Conservation (phyloP, 2,113 vertebrate genomes). For the Takifugu flavidus region DNA sequence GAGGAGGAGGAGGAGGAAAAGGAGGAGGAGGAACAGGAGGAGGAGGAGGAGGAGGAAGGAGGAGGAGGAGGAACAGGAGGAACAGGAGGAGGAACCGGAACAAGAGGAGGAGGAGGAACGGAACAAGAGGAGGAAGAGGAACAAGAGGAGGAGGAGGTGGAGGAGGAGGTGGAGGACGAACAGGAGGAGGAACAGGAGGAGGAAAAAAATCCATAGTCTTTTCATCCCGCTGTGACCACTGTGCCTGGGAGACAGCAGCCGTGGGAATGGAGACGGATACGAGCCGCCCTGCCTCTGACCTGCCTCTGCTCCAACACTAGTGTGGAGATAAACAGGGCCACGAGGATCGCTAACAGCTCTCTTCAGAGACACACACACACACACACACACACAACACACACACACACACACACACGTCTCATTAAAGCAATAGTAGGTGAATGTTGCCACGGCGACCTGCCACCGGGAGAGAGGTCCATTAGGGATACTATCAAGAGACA, state of each 20-base stretch:
- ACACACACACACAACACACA: constrained; percentile 17
- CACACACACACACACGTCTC: constrained; percentile 52
- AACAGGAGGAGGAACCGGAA: too few species aligned
- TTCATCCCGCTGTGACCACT: constrained; percentile 72
- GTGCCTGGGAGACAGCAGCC: constrained; percentile 69
- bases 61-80: constrained; percentile 36
- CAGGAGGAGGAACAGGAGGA: constrained; percentile 10
- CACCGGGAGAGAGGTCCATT: constrained; percentile 70
- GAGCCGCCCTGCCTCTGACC: constrained; percentile 67
- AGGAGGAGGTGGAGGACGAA: neutral
- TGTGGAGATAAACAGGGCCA: constrained; percentile 70
- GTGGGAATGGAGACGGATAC: constrained; percentile 73
- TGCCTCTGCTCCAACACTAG: constrained; percentile 64
- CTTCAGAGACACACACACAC: constrained; percentile 16
- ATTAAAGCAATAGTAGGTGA: constrained; percentile 73
- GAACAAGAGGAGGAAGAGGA: constrained; percentile 19
- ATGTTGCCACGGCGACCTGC: constrained; percentile 65
- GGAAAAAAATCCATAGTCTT: constrained; percentile 72
- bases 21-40: constrained; percentile 10
- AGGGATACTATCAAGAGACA: constrained; percentile 69
- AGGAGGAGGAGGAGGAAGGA: too few species aligned
- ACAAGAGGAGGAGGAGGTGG: too few species aligned
- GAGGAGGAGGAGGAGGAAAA: neutral
- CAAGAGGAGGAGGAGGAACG: too few species aligned
- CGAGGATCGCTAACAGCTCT: constrained; percentile 63